A percentile compares a stretch with the other conserved stretches of the same genome.
phyloP scores from a whole-genome alignment of 2,797 vertebrate species.

The Neosilurus hyrtlii region DNA sequence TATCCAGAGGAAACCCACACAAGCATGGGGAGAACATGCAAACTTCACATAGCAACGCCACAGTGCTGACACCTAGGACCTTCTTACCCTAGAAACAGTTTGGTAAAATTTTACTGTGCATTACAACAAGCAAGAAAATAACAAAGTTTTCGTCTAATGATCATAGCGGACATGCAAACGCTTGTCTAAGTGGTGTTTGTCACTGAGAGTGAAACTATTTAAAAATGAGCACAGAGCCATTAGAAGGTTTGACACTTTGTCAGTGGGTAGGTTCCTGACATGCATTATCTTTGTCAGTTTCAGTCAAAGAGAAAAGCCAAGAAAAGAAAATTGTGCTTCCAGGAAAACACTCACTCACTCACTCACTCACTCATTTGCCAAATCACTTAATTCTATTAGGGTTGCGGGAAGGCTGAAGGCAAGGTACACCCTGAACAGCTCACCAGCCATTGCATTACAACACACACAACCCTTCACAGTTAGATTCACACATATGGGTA shows the following conservation, averaged over 20 bases:
- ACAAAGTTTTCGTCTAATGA: background rate
- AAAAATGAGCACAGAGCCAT: conserved; percentile 13
- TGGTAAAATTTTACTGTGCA: background rate
- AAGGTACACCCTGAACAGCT: too few relatives aligned
- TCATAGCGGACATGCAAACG: background rate
- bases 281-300: conserved; percentile 7
- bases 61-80: too few relatives aligned
- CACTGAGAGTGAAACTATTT: background rate
- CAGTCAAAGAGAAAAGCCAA: background rate
- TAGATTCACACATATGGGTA: too few relatives aligned
- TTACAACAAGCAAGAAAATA: background rate
- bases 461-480: too few relatives aligned
- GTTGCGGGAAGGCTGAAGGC: too few relatives aligned
- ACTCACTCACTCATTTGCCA: too few relatives aligned
- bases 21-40: too few relatives aligned
- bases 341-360: too few relatives aligned
- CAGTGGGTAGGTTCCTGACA: conserved; percentile 1
- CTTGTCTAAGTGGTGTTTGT: background rate
- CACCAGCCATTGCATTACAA: too few relatives aligned
- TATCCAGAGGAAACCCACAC: too few relatives aligned
- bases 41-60: too few relatives aligned
- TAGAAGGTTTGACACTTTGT: conserved; percentile 12
- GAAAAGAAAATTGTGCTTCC: background rate
- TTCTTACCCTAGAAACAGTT: background rate
- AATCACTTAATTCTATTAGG: too few relatives aligned